phyloP scores from a whole-genome alignment of 2,113 vertebrate genomes.

The Paraplagusia blochii region DNA sequence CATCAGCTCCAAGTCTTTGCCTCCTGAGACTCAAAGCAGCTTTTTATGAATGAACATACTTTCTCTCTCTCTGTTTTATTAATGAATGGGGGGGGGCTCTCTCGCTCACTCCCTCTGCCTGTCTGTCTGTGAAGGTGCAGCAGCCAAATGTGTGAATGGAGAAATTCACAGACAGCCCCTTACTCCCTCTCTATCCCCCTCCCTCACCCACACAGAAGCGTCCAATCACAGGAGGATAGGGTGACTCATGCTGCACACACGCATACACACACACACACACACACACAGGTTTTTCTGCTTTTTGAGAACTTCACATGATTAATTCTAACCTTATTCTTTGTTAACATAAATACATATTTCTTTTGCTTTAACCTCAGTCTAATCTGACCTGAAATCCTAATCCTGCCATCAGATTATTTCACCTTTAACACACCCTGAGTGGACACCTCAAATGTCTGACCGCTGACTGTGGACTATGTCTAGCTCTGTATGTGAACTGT shows the following conservation, averaged over 20 bases:
- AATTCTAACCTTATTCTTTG: too few relatives aligned
- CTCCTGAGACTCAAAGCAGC: constrained; percentile 54
- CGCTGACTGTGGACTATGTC: too few relatives aligned
- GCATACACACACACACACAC: constrained; percentile 27
- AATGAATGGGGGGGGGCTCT: constrained; percentile 81
- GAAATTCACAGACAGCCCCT: constrained; percentile 82
- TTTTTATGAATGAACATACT: constrained; percentile 91
- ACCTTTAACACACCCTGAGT: too few relatives aligned
- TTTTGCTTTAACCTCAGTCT: too few relatives aligned
- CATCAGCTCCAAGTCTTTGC: constrained; percentile 30
- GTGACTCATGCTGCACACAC: constrained; percentile 83
- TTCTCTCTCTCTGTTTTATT: constrained; percentile 58
- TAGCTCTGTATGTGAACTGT: too few relatives aligned
- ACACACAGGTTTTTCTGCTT: neutral
- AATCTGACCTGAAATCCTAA: too few relatives aligned
- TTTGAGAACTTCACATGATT: too few relatives aligned
- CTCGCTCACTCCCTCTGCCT: constrained; percentile 39
- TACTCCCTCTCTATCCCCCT: constrained; percentile 58
- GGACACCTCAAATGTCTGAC: too few relatives aligned
- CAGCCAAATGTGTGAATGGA: constrained; percentile 87
- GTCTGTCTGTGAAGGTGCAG: constrained; percentile 68
- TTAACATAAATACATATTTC: too few relatives aligned
- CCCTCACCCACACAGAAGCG: constrained; percentile 52
- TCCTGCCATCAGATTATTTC: too few relatives aligned
- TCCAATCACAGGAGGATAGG: constrained; percentile 80